Evolutionary conservation across 2,113 vertebrate species (phyloP), one percentile per base, ranked within the genome.

Genomic region (Nerophis lumbriciformis): DNA sequence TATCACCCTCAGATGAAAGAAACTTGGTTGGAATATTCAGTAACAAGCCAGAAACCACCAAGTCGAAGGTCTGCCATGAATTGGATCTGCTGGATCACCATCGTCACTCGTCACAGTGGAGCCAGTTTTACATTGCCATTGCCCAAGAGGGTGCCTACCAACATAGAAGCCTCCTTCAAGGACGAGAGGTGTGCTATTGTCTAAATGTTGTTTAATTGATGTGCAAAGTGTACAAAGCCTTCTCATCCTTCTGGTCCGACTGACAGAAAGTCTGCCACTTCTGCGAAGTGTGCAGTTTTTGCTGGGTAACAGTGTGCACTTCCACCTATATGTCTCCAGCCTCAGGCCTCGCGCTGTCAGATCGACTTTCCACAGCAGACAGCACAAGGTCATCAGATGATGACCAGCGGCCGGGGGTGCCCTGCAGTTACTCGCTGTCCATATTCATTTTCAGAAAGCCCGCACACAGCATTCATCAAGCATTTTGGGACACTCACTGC

Each of bases 321-420:
- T 51, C 44, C 59, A 55, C 71, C 58, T 59, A 72, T 70, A 66
- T 63, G 74, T 72, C 57, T 16, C 35, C 2, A 8, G 75, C 87
- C 75, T 48, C 6, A 1, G 69, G 87, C 75, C 55, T 52, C 16
- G 1, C 16, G 59, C 83, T 88, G 88, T 89, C 87, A 88, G 81
- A 88, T 87, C 77, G 63, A 60, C 69, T 87, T 82, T 85, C 71
- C 66, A 75, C 71, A 48, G 75, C 76, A 83, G 81, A 83, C 75
- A 81, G 73, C 77, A 80, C 88, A 88, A 88, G 87, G 88, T 88
- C 79, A 88, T 84, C 68, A 72, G 79, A 83, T 3, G 65, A 52
- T 12, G 66, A 83, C 73, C 75, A 74, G 62, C 8, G 39, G 50
- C 68, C 55, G 21, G 65, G 81, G 73, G 72, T 71, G 38, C 78